Conservation (phyloP, 2,113 vertebrate species). For the Riparia riparia region DNA sequence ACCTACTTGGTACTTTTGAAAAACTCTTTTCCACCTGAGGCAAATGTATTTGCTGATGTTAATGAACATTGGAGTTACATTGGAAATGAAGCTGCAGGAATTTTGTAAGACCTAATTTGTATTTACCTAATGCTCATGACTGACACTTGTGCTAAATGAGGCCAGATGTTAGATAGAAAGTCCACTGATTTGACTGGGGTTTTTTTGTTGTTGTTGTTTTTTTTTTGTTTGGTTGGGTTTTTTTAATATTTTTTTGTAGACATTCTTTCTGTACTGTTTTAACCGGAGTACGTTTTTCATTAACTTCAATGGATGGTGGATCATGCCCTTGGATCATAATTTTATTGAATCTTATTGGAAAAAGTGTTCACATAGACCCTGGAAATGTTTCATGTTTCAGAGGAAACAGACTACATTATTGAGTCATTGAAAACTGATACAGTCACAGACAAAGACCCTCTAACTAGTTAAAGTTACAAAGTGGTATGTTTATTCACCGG, state of each 20-base stretch:
- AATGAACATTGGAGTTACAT: neutral
- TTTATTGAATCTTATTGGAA: neutral
- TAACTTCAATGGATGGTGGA: neutral
- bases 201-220: too few relatives aligned
- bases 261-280: neutral
- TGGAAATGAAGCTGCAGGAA: neutral
- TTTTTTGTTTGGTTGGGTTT: neutral
- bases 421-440: too few relatives aligned
- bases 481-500: too few relatives aligned
- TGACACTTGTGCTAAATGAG: neutral
- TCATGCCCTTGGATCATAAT: neutral
- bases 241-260: too few relatives aligned
- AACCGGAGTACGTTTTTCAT: neutral
- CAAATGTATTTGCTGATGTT: neutral
- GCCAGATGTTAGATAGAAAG: neutral
- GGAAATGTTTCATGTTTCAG: neutral
- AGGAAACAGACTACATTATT: neutral
- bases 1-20: neutral
- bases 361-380: neutral
- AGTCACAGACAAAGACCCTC: too few relatives aligned
- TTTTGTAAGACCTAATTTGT: neutral
- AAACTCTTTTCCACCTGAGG: neutral
- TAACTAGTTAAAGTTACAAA: too few relatives aligned
- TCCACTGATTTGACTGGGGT: neutral
- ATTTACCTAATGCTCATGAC: neutral